Conservation (phyloP, 2,888 invertebrate species). For the Netelia virgata region DNA sequence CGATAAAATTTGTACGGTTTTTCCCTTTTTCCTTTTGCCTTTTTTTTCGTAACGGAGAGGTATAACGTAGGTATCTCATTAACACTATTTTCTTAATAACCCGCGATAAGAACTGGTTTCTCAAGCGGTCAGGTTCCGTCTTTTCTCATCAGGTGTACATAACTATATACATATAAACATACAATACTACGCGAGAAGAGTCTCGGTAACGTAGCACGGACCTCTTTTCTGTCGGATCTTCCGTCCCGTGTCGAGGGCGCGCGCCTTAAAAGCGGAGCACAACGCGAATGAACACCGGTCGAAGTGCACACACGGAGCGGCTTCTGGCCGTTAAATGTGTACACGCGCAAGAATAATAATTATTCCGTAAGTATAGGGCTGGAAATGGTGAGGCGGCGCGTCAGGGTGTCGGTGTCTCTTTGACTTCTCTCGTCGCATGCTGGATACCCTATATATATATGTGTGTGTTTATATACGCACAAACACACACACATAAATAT, state of each 20-base stretch:
- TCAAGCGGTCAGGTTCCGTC: constrained; percentile 22
- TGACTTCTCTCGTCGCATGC: constrained; percentile 65
- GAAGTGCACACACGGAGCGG: constrained; percentile 10
- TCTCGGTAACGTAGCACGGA: constrained; percentile 9
- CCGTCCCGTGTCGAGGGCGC: constrained; percentile 28
- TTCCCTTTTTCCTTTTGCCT: constrained; percentile 8
- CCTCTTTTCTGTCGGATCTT: constrained; percentile 18
- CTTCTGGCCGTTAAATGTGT: constrained; percentile 71
- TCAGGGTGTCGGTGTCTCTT: constrained; percentile 78
- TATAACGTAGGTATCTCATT: constrained; percentile 75
- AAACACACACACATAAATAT: background rate
- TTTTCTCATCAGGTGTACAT: constrained; percentile 32
- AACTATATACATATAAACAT: background rate
- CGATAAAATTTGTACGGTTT: constrained; percentile 48
- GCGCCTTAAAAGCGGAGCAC: constrained; percentile 1
- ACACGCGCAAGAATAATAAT: constrained; percentile 78
- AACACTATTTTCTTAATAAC: constrained; percentile 76
- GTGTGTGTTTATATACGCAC: background rate
- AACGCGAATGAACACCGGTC: constrained; percentile 12
- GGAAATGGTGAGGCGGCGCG: constrained; percentile 70
- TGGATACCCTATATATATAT: background rate
- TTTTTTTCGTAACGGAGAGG: constrained; percentile 36
- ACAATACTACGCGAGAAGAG: constrained; percentile 1
- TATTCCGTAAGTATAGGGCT: constrained; percentile 76
- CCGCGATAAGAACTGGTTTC: constrained; percentile 76